Evolutionary conservation across 2,888 invertebrate species (phyloP), one percentile per base, ranked within the genome.

Genomic region (Mimas tiliae): DNA sequence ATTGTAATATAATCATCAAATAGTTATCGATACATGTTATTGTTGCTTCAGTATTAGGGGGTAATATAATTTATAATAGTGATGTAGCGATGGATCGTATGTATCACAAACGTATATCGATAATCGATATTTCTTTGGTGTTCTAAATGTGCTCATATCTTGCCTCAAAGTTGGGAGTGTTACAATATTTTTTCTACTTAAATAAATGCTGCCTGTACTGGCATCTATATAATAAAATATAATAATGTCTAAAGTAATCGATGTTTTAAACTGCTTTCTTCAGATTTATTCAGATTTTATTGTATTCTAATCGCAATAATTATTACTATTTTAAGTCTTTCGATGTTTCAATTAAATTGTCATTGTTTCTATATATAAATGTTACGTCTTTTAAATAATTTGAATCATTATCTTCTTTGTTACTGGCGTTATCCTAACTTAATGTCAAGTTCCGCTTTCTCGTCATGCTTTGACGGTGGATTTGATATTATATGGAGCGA

Each of bases 41-140:
- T 58, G 55, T 58, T 38, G 42, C 38, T 58, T 42, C 58, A 42
- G 42, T 58, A 58, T 38, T 55, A 55, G 38, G 38, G n/a, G 8
- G 14, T 33, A 33, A 55, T 11, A 38, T 16, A 55, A 38, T 27
- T 27, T 27, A 27, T 27, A 27, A 27, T 27, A 27, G 4, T 27
- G 27, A 27, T 27, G 1, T 55, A 34, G 38, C 16, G 48, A 7
- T 48, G 47, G 1, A n/a, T 9, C 14, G 16, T 48, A 8, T n/a
- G 16, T 48, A 16, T 48, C 19, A 19, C 8, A 8, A 19, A 11
- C 50, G 19, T 50, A 11, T 50, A 19, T 50, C 48, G 16, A 48
- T 48, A 16, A 6, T n/a, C 50, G 50, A 19, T 50, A 19, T 19
- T 9, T 58, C n/a, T 58, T 58, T 19, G 19, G 21, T 58, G 42